Evolutionary conservation across 1,140 invertebrate species (phyloP).

Genomic region (Lepidurus arcticus): DNA sequence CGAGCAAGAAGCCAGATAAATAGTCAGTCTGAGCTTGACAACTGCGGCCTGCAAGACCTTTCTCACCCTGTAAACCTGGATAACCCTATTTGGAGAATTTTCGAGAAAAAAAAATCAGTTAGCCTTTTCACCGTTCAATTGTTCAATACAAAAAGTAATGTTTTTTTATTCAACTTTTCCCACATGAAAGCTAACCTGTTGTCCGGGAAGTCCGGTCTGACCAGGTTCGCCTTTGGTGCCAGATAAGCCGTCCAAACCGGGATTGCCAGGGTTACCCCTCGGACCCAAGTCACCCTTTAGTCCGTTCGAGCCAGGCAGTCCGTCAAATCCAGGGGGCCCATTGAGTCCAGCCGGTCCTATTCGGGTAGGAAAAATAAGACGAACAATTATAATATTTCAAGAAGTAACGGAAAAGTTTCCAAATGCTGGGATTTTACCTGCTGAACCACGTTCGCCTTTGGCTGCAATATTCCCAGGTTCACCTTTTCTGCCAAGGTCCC

Average conservation of each 20-base stretch:
- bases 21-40: slow-evolving; percentile 65
- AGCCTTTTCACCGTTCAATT: not conserved
- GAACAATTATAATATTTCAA: not conserved
- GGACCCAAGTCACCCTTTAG: slow-evolving; percentile 38
- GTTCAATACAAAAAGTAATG: not conserved
- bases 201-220: slow-evolving; percentile 31
- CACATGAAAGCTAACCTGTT: slow-evolving; percentile 7
- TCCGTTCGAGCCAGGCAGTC: slow-evolving; percentile 49
- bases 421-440: slow-evolving; percentile 41
- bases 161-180: not conserved
- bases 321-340: slow-evolving; percentile 48
- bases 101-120: not conserved
- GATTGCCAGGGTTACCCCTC: slow-evolving; percentile 46
- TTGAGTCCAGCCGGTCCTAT: slow-evolving; percentile 37
- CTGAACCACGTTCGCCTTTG: slow-evolving; percentile 44
- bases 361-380: slow-evolving; percentile 23
- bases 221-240: slow-evolving; percentile 44
- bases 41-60: slow-evolving; percentile 61
- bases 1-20: slow-evolving; percentile 79
- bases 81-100: slow-evolving; percentile 34
- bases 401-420: not conserved
- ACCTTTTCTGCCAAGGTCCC: slow-evolving; percentile 42
- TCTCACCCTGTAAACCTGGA: slow-evolving; percentile 54
- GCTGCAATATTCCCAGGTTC: slow-evolving; percentile 40
- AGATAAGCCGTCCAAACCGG: slow-evolving; percentile 52